Base-by-base conservation (phyloP, 2,797 vertebrate genomes). In the Lophura swinhoii region DNA sequence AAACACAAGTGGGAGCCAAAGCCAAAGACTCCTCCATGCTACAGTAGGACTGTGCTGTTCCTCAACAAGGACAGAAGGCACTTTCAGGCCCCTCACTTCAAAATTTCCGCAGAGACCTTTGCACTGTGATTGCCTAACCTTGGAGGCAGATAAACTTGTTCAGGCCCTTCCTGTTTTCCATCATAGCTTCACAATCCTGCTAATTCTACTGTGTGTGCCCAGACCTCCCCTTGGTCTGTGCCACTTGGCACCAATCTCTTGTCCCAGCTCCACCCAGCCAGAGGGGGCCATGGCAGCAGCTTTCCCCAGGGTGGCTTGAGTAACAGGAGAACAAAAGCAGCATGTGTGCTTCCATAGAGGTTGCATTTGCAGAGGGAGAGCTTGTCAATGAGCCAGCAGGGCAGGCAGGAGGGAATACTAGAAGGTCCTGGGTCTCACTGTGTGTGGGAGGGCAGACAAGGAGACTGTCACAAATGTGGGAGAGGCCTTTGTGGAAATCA, bases 311-410 rank as follows among this genome's bases (percentile, higher is more conserved):
- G 29, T 67, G 31, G 10, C 59, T 43, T 81, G 37, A 73, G 16
- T 31, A 71, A 71, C 31, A 77, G 51, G 53, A 86, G 59, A 67
- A 28, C 71, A 63, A 44, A 28, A 82, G 22, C 44, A 76, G 48
- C 11, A 4, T 8, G 14, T 49, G 31, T 22, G 23, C 48, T 83
- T 85, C 37, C 37, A 26, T 14, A 28, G 8, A 67, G 43, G 16
- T n/a, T 81, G 58, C 7, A 10, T 8, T 35, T 64, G 9, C 9
- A 21, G 22, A 64, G 66, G 62, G 3, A 72, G 12, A 69, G 9
- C 35, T 56, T 53, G 8, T 12, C 35, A 14, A 14, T 0, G 1
- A 80, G 48, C 31, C 37, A 59, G 29, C 0, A 0, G 6, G 31
- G 2, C 21, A 9, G 26, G 15, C n/a, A 71, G 16, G 28, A 33